Conservation (phyloP, 2,113 vertebrate species). For the Rutilus rutilus region DNA sequence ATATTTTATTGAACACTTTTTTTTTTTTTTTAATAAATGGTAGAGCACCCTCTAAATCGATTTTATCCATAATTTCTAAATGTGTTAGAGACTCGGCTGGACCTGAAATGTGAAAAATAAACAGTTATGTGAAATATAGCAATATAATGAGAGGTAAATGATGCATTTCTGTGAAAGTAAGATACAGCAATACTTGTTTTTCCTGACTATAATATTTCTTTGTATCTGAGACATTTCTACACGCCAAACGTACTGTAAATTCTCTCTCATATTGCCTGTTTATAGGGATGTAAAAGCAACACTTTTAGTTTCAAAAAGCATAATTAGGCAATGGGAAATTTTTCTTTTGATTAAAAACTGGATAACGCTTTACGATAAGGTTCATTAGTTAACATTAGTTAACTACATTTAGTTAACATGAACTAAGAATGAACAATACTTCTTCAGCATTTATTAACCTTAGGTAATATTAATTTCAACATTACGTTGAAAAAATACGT, state of each 20-base stretch:
- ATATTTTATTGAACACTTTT: slow-evolving; percentile 77
- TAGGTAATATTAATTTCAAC: too few species aligned
- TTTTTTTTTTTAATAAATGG: slow-evolving; percentile 71
- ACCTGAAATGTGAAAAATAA: background rate
- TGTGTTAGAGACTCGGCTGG: background rate
- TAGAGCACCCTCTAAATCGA: slow-evolving; percentile 51
- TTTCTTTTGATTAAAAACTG: too few species aligned
- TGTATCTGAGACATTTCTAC: too few species aligned
- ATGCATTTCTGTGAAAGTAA: background rate
- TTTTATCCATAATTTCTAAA: background rate
- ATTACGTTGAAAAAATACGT: too few species aligned
- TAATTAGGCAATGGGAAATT: too few species aligned
- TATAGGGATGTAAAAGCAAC: background rate
- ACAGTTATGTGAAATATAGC: background rate
- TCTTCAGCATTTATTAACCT: too few species aligned
- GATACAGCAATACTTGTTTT: background rate
- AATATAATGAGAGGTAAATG: background rate
- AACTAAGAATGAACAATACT: too few species aligned
- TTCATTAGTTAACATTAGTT: too few species aligned
- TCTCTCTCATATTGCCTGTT: background rate
- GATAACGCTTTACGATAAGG: too few species aligned
- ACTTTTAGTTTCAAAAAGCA: too few species aligned
- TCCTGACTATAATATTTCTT: background rate
- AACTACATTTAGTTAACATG: too few species aligned
- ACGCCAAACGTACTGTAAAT: background rate